These are phyloP conservation scores for Cantharis lateralis DNA, from an alignment of 2,888 invertebrate genomes.

Conservation along the genomic window DNA sequence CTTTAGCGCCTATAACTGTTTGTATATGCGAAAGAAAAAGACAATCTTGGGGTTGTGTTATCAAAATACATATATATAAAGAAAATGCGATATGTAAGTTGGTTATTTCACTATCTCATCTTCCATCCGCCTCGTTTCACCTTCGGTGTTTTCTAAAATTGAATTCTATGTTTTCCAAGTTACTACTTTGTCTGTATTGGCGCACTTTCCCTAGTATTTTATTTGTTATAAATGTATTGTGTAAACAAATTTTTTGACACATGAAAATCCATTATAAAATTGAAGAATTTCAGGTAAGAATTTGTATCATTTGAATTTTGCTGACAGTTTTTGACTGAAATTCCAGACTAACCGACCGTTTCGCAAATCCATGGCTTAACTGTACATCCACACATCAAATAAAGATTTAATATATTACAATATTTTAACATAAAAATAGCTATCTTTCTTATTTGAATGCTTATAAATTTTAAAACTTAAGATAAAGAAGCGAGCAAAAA, in stretches of 20 bases:
- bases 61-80: conserved; percentile 20
- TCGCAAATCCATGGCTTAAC: not conserved
- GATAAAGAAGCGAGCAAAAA: not conserved
- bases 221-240: not conserved
- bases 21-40: conserved; percentile 10
- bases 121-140: conserved; percentile 21
- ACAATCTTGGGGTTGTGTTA: conserved; percentile 18
- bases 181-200: conserved; percentile 26
- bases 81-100: conserved; percentile 26
- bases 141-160: conserved; percentile 29
- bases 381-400: not conserved
- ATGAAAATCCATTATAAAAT: not conserved
- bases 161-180: conserved; percentile 29
- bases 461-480: not conserved
- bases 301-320: not conserved
- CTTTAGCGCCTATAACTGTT: conserved; percentile 8
- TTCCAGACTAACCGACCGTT: not conserved
- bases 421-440: not conserved
- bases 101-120: conserved; percentile 31
- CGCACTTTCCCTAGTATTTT: not conserved
- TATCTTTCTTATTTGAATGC: not conserved
- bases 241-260: not conserved
- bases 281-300: not conserved
- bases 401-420: not conserved
- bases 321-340: not conserved